Evolutionary conservation across 2,888 invertebrate species (phyloP), one percentile per base, ranked within the genome.

Genomic region (Morinoia aosen): DNA sequence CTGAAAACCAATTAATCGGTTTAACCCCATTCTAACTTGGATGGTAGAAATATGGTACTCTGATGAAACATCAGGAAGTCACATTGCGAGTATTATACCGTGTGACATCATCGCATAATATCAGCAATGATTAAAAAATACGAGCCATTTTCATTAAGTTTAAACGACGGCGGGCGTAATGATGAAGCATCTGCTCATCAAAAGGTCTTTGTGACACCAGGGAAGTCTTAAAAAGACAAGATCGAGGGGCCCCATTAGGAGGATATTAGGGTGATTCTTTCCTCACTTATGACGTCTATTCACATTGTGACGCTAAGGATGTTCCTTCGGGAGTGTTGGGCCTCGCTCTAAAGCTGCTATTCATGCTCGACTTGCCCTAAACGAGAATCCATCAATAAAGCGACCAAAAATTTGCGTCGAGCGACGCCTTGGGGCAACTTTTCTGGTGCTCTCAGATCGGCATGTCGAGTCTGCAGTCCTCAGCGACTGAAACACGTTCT

Each of bases 211-310:
- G 93, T 93, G 93, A n/a, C 57, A 48, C n/a, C 56, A 57, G 57
- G 58, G 58, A 93, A 93, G 93, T 57, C n/a, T 57, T 57, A 93
- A 57, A 93, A 93, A 93, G 93, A 57, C 56, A 93, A 93, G 93
- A 93, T 93, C 25, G 93, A 93, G 93, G 33, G 57, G 93, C 48
- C 48, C 93, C 93, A 93, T 93, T 93, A 93, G 93, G 93, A 57
- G 93, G 93, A 93, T 93, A 93, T 93, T 93, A 93, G 93, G 93
- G 93, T n/a, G 93, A 93, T 93, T 93, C 93, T 93, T 93, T 93
- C 93, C 57, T 93, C 93, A 93, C 48, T 93, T 93, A 93, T 93
- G 57, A 48, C n/a, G 93, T 57, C 93, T 57, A 57, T 93, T 93
- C 93, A 93, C 93, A 93, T 93, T 93, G 25, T 93, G 93, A 12